Base-by-base conservation (phyloP, 2,797 vertebrate genomes). In the Gadopsis marmoratus region DNA sequence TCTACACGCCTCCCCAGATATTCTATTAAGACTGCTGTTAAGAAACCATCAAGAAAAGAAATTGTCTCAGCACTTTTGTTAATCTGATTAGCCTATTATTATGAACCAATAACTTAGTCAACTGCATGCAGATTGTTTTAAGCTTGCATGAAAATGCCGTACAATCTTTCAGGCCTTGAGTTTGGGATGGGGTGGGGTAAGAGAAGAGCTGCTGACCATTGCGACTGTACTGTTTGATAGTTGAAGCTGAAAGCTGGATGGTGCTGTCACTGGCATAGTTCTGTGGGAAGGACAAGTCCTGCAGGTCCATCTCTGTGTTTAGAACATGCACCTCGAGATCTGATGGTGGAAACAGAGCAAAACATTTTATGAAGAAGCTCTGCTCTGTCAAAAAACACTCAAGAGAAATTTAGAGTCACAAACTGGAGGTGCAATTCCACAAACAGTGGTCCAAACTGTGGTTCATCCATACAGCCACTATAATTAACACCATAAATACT, bases 141-240 rank as follows among this genome's bases (percentile, higher is more conserved):
- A 81, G 89, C 84, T 79, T 60, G 74, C 76, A 80, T 78, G 82
- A 78, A 93, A 91, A 92, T 89, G 86, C 84, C 74, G 79, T 45
- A 31, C n/a, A 17, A 48, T 76, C 66, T 74, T 43, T 84, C 76
- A 70, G 74, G 48, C 17, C 5, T 31, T 0, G 1, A 60, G 50
- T 43, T 21, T 60, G 61, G 12, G 79, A 43, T 1, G 26, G 48
- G 60, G 55, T 13, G 5, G 51, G 37, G 54, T 13, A 1, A 56
- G 50, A 61, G 37, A 1, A 56, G 50, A 61, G 37, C 26, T 87
- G 74, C 97, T 96, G 89, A 98, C 97, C 97, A 0, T 98, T 99
- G 26, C 97, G 96, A 86, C 97, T 98, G 95, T 98, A 98, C 93
- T 98, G 97, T 81, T 99, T 99, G 94, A 98, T 97, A 7, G 97